Evolutionary conservation across 2,797 vertebrate genomes (phyloP), one percentile per base, ranked within the genome.

Genomic region (Gallirallus australis): DNA sequence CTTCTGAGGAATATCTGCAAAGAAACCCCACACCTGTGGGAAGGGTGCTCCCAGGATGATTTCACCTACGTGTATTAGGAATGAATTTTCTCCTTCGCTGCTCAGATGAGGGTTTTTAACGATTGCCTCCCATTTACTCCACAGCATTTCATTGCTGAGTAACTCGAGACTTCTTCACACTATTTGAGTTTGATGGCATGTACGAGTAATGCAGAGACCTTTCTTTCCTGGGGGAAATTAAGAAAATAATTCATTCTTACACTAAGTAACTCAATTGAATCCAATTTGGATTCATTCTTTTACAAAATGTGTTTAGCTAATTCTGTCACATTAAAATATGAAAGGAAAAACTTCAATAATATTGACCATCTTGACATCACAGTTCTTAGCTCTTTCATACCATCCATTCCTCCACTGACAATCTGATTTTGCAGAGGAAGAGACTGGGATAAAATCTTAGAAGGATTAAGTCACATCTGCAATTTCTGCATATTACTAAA

Each of bases 151-250:
- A 72, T 82, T 93, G 80, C 70, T 60, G 85, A 88, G 40, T 88
- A 91, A 81, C 72, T 91, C 1, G 11, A 80, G 77, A 82, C 13
- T 86, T 71, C 72, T 94, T 94, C 80, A 89, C 80, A 79, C 33
- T 11, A 0, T 84, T 94, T 93, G 80, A 94, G 40, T 91, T 84
- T 93, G 87, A 86, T 86, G 63, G 50, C 33, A n/a, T 24, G 30
- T 86, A 84, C 3, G 0, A 79, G 63, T 91, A 96, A 93, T 79
- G 72, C 77, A 68, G 82, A 93, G 60, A 86, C 52, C 28, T 94
- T 90, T 86, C 25, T 73, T 94, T 94, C 94, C 91, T 93, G 53
- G 37, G 86, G 95, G 77, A 96, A 96, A 96, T 96, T 64, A 93
- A 71, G 59, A 91, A 93, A 94, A 94, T 76, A 88, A 91, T 95